Conservation (phyloP, 1,140 invertebrate genomes). For the Metopolophium dirhodum region DNA sequence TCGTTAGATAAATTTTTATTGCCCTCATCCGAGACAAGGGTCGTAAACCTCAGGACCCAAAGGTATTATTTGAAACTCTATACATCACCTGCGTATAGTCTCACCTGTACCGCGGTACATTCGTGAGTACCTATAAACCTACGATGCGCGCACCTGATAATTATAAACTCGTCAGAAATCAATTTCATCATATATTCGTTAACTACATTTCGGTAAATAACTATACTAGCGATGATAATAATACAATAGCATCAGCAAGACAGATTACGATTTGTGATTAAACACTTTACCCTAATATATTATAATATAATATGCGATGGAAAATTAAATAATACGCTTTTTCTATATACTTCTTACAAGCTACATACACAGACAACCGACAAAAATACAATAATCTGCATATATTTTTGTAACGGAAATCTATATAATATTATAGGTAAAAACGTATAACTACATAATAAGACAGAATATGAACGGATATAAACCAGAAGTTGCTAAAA, state of each 20-base stretch:
- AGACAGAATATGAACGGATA: background rate
- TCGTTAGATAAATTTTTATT: conserved; percentile 35
- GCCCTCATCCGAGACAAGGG: background rate
- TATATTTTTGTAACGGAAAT: background rate
- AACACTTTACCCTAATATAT: background rate
- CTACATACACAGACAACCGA: background rate
- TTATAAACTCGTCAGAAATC: background rate
- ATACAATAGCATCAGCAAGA: background rate
- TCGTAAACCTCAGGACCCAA: background rate
- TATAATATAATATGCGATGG: background rate
- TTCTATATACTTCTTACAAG: background rate
- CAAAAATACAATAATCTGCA: background rate
- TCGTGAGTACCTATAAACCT: background rate
- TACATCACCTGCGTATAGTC: background rate
- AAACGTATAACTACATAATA: background rate
- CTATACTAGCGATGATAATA: background rate
- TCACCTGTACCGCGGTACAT: background rate
- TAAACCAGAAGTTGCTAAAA: background rate
- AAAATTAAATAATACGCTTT: background rate
- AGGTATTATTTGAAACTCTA: conserved; percentile 16
- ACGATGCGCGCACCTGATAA: background rate
- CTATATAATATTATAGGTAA: background rate
- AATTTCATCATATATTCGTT: background rate
- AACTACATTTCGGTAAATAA: background rate
- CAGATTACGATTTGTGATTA: background rate